Evolutionary conservation across 2,113 vertebrate genomes (phyloP), one percentile per base, ranked within the genome.

Genomic region (Alethe diademata): DNA sequence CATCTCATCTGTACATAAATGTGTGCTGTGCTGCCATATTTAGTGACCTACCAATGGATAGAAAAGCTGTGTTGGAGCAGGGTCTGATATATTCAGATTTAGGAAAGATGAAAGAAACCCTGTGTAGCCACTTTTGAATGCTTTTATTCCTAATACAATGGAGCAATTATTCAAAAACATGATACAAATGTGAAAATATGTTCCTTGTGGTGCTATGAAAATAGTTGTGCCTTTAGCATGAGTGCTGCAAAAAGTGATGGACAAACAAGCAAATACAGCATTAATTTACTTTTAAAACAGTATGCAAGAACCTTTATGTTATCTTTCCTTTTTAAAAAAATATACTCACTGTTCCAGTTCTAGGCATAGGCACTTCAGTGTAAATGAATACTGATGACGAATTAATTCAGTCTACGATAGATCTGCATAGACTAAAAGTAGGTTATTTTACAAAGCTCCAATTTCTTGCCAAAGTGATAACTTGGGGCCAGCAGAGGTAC

Each of bases 361-460:
- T 48, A 90, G 67, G 24, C 81, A 79, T 18, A 95, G 42, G n/a
- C 5, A 6, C 15, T 81, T 86, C 43, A 67, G 72, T 93, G 82
- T 94, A 87, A 94, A 91, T 95, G 67, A 96, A 93, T 95, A 95
- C 64, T 95, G 78, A 94, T 93, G 90, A 82, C 79, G 82, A 95
- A 95, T 96, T 96, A 93, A 94, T 95, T 90, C 78, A 76, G 57
- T 91, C 91, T 92, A 76, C n/a, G 29, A 23, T 73, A 67, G 58
- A 92, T 91, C 47, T 86, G 73, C 80, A 78, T 61, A 84, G 74
- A 79, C 90, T 97, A 96, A 96, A 96, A 96, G 90, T 95, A 93
- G 89, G 93, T 94, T 94, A 94, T 81, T 80, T 38, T 72, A 69
- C 69, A 94, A 84, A 82, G 36, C n/a, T 64, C 45, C 19, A 2